These are phyloP conservation scores for Gryllus longicercus DNA, from an alignment of 2,888 invertebrate genomes.

Conservation along the genomic window DNA sequence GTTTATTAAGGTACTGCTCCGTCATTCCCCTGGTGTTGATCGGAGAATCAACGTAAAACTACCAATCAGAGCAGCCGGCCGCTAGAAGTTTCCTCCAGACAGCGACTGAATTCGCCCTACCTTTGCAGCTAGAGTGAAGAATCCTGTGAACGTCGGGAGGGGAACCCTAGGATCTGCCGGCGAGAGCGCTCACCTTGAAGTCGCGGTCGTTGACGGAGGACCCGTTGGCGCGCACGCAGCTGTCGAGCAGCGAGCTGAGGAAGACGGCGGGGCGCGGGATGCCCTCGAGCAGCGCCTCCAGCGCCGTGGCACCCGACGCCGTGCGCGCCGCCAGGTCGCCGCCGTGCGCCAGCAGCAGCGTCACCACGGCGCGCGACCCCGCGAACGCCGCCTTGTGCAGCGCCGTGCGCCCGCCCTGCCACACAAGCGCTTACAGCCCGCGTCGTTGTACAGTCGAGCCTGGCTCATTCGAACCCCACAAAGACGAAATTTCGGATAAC, in stretches of 20 bases:
- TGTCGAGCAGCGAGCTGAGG: conserved; percentile 45
- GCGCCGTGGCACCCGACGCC: conserved; percentile 44
- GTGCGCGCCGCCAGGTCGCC: conserved; percentile 46
- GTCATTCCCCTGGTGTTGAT: too few species aligned
- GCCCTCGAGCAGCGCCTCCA: conserved; percentile 46
- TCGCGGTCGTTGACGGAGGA: conserved; percentile 36
- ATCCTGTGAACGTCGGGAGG: too few species aligned
- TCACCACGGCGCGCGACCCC: conserved; percentile 51
- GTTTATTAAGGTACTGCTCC: too few species aligned
- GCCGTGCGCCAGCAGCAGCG: conserved; percentile 48
- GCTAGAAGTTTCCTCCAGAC: too few species aligned
- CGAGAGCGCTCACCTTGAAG: conserved; percentile 30
- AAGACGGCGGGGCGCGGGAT: conserved; percentile 45
- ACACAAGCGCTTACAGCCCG: conserved; percentile 25
- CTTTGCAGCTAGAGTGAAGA: too few species aligned
- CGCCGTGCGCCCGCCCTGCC: conserved; percentile 49
- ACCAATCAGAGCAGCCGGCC: too few species aligned
- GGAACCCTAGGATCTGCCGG: too few species aligned
- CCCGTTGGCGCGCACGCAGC: conserved; percentile 42
- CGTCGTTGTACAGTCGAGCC: too few species aligned
- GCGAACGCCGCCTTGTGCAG: conserved; percentile 54
- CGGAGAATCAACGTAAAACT: too few species aligned
- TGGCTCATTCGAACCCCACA: too few species aligned
- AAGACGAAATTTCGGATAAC: too few species aligned
- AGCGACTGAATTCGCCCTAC: too few species aligned